A percentile compares a stretch with the other conserved stretches of the same genome.
These are phyloP conservation scores for Anisognathus igniventris DNA, from an alignment of 2,797 vertebrate genomes.

Conservation along the genomic window DNA sequence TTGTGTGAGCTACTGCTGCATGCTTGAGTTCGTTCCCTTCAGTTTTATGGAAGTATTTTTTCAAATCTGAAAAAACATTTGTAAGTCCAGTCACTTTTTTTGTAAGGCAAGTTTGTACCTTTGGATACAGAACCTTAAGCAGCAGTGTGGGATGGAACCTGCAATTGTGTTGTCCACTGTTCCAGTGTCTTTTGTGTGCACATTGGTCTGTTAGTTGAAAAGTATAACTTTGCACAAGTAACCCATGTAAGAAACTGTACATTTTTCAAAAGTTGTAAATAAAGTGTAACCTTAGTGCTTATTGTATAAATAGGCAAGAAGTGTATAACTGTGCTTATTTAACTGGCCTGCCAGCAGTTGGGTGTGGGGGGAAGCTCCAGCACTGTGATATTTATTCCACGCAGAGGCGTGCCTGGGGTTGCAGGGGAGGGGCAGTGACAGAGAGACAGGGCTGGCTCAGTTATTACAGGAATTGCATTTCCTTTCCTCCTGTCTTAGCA, in stretches of 20 bases:
- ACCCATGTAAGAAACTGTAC: constrained; percentile 98
- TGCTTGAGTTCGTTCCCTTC: constrained; percentile 61
- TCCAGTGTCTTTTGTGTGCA: constrained; percentile 71
- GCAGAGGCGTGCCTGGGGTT: background rate
- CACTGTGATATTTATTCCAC: fast-evolving
- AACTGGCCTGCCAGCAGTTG: fast-evolving
- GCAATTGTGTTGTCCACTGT: constrained; percentile 69
- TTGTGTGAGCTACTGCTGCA: constrained; percentile 60
- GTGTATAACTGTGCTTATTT: constrained; percentile 8
- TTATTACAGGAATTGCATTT: fast-evolving
- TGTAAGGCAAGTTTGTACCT: constrained; percentile 63
- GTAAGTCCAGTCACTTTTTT: constrained; percentile 39
- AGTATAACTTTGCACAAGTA: constrained; percentile 91
- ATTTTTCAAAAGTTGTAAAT: constrained; percentile 97
- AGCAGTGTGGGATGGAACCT: constrained; percentile 69
- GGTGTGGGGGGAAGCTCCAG: no score
- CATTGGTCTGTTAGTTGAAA: constrained; percentile 72
- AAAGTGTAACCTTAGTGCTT: constrained; percentile 84
- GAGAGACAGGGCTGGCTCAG: background rate
- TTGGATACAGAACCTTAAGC: constrained; percentile 62
- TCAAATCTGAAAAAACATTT: constrained; percentile 33
- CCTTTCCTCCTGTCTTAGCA: background rate
- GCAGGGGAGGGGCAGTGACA: background rate
- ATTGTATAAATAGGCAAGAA: constrained; percentile 66
- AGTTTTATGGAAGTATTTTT: constrained; percentile 50